These are phyloP conservation scores for Aplochiton taeniatus DNA, from an alignment of 2,797 vertebrate genomes.

Conservation along the genomic window DNA sequence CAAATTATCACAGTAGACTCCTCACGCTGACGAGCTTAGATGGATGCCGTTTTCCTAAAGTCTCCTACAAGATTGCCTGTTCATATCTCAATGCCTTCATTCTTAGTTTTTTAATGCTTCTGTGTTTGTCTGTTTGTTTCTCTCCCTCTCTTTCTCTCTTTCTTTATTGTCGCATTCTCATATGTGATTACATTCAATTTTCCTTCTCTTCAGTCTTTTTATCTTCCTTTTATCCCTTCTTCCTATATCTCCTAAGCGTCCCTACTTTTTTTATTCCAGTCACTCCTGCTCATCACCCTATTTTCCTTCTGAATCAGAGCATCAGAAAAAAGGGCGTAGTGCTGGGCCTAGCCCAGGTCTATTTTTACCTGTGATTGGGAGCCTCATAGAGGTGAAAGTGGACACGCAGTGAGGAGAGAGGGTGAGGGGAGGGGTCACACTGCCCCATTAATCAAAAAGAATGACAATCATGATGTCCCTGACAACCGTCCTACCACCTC, in stretches of 20 bases:
- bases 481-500: slow-evolving; percentile 79
- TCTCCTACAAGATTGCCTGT: slow-evolving; percentile 71
- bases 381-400: slow-evolving; percentile 48
- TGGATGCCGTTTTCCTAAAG: slow-evolving; percentile 86
- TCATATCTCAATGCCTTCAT: slow-evolving; percentile 52
- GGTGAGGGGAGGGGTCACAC: slow-evolving; percentile 77
- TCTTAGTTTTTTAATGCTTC: not conserved
- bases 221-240: not conserved
- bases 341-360: slow-evolving; percentile 66
- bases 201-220: not conserved
- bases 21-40: slow-evolving; percentile 87
- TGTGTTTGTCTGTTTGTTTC: not conserved
- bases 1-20: slow-evolving; percentile 92
- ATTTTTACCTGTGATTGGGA: slow-evolving; percentile 67
- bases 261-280: not conserved
- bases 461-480: slow-evolving; percentile 86
- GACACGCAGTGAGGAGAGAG: slow-evolving; percentile 49
- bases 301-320: too few relatives aligned
- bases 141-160: slow-evolving; percentile 2
- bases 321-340: too few relatives aligned
- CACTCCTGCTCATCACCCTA: not conserved
- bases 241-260: not conserved
- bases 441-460: slow-evolving; percentile 93
- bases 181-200: not conserved
- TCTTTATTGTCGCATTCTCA: slow-evolving; percentile 5